A percentile compares a stretch with the other conserved stretches of the same genome.
phyloP scores from a whole-genome alignment of 2,797 vertebrate species.

The Crax fasciolata region DNA sequence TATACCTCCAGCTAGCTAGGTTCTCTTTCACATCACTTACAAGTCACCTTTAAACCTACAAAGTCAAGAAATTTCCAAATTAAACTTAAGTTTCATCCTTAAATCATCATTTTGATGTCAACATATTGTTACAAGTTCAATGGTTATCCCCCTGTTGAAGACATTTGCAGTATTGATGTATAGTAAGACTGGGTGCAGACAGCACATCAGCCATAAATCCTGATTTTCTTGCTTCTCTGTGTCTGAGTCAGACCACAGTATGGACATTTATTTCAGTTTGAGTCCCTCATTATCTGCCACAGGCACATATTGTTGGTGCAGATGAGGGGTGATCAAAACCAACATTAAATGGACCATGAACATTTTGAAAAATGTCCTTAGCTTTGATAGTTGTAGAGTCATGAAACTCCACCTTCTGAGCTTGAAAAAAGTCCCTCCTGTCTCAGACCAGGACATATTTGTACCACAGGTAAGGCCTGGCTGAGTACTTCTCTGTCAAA shows the following conservation, averaged over 20 bases:
- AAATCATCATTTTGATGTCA: background rate
- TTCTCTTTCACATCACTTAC: background rate
- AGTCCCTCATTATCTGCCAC: background rate
- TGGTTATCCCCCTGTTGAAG: background rate
- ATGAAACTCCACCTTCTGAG: background rate
- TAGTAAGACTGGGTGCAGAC: background rate
- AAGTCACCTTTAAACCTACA: background rate
- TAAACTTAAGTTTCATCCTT: background rate
- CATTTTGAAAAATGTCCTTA: background rate
- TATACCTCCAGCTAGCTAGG: background rate
- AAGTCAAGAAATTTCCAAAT: background rate
- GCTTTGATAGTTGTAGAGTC: background rate
- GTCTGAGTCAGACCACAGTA: background rate
- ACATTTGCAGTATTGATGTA: background rate
- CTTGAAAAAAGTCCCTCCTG: background rate
- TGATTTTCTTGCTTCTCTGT: constrained; percentile 17
- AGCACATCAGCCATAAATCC: background rate
- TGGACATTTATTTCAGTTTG: constrained; percentile 14
- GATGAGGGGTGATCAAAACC: background rate
- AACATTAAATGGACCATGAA: background rate
- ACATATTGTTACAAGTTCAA: background rate
- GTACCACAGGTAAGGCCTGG: background rate
- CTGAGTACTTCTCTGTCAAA: background rate
- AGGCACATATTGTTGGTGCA: background rate
- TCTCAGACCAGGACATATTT: background rate